A percentile compares a stretch with the other conserved stretches of the same genome.
Conservation (phyloP, 2,888 invertebrate genomes). For the Himalopsyche japonica region DNA sequence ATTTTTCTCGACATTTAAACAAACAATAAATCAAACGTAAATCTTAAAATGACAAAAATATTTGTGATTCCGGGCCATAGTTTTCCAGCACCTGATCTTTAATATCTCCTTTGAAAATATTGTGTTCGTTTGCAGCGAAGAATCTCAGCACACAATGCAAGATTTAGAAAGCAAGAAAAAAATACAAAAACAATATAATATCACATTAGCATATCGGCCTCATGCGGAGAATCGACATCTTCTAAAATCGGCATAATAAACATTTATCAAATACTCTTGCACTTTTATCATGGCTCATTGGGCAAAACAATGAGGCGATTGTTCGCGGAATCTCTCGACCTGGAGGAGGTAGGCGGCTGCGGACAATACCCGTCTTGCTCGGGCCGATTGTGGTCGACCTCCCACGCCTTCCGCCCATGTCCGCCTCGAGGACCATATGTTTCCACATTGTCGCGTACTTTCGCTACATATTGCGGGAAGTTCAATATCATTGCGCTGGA, state of each 20-base stretch:
- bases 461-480: background rate
- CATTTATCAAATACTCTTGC: background rate
- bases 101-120: too few species aligned
- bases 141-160: background rate
- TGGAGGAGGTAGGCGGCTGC: slow-evolving; percentile 1
- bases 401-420: slow-evolving; percentile 1
- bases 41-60: too few species aligned
- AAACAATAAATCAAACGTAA: too few species aligned
- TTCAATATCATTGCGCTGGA: background rate
- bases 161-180: background rate
- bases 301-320: slow-evolving; percentile 17
- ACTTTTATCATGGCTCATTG: background rate
- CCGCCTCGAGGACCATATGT: background rate
- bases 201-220: background rate
- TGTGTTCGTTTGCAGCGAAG: too few species aligned
- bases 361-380: slow-evolving; percentile 22
- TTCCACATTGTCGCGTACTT: background rate
- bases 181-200: background rate
- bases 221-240: background rate
- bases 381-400: slow-evolving; percentile 9
- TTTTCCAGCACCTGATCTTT: too few species aligned
- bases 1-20: too few species aligned
- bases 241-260: background rate
- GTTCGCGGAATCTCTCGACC: slow-evolving; percentile 3
- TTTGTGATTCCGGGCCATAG: too few species aligned